Evolutionary conservation across 1,140 invertebrate genomes (phyloP).

Genomic region (Pogonus chalceus): DNA sequence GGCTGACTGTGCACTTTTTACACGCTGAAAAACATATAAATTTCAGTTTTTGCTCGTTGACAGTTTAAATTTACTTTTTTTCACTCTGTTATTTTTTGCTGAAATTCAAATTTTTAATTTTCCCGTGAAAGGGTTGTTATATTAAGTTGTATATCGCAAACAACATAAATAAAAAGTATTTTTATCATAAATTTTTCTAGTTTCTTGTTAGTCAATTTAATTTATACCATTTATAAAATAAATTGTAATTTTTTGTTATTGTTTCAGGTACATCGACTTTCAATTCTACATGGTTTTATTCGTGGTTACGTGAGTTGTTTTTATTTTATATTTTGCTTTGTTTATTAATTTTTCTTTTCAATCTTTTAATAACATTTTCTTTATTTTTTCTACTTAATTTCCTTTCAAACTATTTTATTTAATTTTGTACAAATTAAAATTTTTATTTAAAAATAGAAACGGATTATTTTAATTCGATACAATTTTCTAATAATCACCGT

Average conservation of each 20-base stretch:
- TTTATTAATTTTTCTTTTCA: neutral
- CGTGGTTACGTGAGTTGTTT: slow-evolving; percentile 2
- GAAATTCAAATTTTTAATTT: too few relatives aligned
- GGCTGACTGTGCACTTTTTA: neutral
- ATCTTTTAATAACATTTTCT: neutral
- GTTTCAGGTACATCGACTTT: neutral
- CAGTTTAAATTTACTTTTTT: neutral
- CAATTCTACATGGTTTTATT: slow-evolving; percentile 2
- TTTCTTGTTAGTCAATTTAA: too few relatives aligned
- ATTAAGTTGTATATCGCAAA: too few relatives aligned
- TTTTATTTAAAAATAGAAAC: neutral
- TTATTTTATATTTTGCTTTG: too few relatives aligned
- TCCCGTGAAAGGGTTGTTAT: too few relatives aligned
- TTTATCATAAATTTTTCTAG: too few relatives aligned
- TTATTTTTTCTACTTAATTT: neutral
- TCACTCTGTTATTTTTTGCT: neutral
- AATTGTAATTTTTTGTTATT: too few relatives aligned
- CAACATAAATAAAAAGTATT: too few relatives aligned
- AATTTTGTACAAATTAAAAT: neutral
- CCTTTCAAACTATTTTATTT: neutral
- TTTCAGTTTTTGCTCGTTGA: neutral
- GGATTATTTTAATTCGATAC: neutral
- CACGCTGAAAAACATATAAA: neutral
- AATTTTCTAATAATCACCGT: too few relatives aligned
- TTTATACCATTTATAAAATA: too few relatives aligned